Evolutionary conservation across 1,140 invertebrate genomes (phyloP), one percentile per base, ranked within the genome.

Genomic region (Plutomurus gul): DNA sequence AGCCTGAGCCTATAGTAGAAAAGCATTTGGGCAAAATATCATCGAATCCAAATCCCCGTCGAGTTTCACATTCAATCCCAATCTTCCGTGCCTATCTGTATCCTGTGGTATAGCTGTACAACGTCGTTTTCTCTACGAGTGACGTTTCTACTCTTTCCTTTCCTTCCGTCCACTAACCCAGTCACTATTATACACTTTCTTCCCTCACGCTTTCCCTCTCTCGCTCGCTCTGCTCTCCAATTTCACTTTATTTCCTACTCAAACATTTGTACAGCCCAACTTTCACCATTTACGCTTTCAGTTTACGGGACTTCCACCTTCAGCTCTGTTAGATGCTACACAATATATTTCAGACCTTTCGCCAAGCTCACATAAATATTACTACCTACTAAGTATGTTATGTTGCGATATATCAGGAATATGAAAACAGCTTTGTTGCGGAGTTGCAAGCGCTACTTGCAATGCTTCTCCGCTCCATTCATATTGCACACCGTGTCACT

Each of bases 231-330:
- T 40, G 22, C 36, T 20, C 36, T 72, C 25, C 39, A 39, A 72
- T 72, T 72, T 43, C 39, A 72, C 40, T 43, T 72, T 72, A 40
- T 72, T 72, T 72, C 70, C 36, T 72, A 72, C 39, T 72, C 70
- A 72, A 72, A 72, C 70, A 72, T 72, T 72, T 72, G 36, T 72
- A 20, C 39, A 39, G 36, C 39, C 40, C 70, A 72, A 40, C 39
- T 72, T 72, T 72, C 39, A 72, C 70, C 20, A 39, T 71, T 60
- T 60, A 60, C 36, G 16, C 70, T 40, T 43, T 72, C n/a, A n/a
- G 25, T 65, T 65, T 36, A 65, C 33, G n/a, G n/a, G n/a, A n/a
- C n/a, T n/a, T n/a, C n/a, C n/a, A n/a, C n/a, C n/a, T n/a, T n/a
- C n/a, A n/a, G n/a, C n/a, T n/a, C n/a, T n/a, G n/a, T n/a, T n/a